These are phyloP conservation scores for Chymomyza costata DNA, from an alignment of 1,140 invertebrate genomes.

Conservation along the genomic window DNA sequence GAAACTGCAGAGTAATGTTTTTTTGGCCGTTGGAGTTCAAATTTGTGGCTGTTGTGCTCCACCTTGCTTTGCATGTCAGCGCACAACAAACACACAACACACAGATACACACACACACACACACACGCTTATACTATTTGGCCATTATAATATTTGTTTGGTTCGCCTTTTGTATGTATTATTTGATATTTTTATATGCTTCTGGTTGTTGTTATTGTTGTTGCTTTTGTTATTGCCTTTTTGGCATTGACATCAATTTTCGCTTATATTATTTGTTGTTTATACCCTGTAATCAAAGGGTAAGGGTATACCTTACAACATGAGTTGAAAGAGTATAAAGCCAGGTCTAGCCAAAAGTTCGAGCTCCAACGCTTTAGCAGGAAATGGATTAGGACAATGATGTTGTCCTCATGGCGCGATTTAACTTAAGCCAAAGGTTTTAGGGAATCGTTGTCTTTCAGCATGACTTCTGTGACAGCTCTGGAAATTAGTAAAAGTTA, in stretches of 20 bases:
- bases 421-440: too few relatives aligned
- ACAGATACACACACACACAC: not conserved
- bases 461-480: too few relatives aligned
- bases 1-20: conserved; percentile 70
- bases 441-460: too few relatives aligned
- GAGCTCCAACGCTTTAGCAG: too few relatives aligned
- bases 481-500: too few relatives aligned
- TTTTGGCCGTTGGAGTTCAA: conserved; percentile 24
- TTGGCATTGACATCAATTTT: not conserved
- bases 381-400: too few relatives aligned
- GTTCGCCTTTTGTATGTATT: not conserved
- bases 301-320: too few relatives aligned
- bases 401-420: too few relatives aligned
- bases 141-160: not conserved
- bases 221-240: not conserved
- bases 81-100: not conserved
- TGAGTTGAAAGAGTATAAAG: too few relatives aligned
- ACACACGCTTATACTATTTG: not conserved
- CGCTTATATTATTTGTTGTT: not conserved
- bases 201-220: not conserved
- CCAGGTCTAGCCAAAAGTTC: too few relatives aligned
- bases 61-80: too few relatives aligned
- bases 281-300: too few relatives aligned
- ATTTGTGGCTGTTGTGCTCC: conserved; percentile 12
- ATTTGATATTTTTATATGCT: not conserved